Evolutionary conservation across 2,797 vertebrate genomes (phyloP).

Genomic region (Zonotrichia albicollis): DNA sequence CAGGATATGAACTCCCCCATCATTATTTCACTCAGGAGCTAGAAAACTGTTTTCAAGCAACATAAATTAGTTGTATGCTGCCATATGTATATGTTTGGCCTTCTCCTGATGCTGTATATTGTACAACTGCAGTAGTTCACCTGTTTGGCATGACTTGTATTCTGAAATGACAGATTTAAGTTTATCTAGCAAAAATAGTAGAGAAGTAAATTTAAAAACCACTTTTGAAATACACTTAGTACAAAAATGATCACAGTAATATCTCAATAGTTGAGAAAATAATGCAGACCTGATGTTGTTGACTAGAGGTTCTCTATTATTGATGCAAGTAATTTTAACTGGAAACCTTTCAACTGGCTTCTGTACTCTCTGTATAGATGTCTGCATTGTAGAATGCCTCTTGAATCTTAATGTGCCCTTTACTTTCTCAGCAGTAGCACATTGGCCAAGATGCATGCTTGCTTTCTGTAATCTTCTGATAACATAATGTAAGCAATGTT

Average conservation of each 20-base stretch:
- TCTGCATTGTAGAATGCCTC: neutral
- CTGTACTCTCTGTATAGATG: conserved; percentile 59
- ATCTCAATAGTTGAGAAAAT: conserved; percentile 28
- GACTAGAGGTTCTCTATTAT: conserved; percentile 71
- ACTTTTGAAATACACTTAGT: neutral
- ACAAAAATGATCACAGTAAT: neutral
- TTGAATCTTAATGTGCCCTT: neutral
- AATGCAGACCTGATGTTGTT: conserved; percentile 37
- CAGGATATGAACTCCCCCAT: neutral
- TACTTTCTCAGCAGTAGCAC: neutral
- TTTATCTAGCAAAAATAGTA: neutral
- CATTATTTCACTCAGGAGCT: neutral
- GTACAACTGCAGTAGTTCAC: neutral
- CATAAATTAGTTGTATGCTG: neutral
- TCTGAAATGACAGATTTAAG: neutral
- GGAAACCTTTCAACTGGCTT: conserved; percentile 53
- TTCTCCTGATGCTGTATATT: neutral
- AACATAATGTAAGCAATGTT: neutral
- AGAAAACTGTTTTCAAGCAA: neutral
- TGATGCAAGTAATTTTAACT: conserved; percentile 73
- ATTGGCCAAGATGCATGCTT: neutral
- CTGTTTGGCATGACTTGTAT: neutral
- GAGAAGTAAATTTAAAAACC: neutral
- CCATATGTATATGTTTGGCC: neutral
- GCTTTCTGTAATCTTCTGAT: neutral